Evolutionary conservation across 2,888 invertebrate genomes (phyloP).

Genomic region (Iselma pallidipennis): DNA sequence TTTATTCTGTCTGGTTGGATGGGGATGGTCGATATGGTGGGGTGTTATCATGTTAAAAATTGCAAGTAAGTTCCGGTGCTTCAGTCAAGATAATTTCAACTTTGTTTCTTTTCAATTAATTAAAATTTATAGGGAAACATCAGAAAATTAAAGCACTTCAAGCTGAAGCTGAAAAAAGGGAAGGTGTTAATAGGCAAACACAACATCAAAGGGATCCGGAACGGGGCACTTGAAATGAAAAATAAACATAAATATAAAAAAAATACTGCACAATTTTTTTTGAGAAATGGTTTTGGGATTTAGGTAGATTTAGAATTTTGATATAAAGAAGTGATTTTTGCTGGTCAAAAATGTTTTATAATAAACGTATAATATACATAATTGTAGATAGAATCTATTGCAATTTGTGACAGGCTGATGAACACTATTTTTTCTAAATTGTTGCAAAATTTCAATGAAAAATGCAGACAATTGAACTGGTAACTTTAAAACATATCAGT

Average conservation of each 20-base stretch:
- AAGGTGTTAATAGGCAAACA: neutral
- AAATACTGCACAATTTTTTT: constrained; percentile 20
- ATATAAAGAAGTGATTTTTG: constrained; percentile 39
- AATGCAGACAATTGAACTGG: constrained; percentile 4
- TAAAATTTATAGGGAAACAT: constrained; percentile 61
- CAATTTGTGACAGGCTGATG: constrained; percentile 26
- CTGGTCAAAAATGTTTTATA: constrained; percentile 43
- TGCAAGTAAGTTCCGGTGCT: constrained; percentile 71
- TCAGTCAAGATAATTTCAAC: no score
- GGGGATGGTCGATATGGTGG: constrained; percentile 99
- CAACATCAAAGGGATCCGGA: constrained; percentile 51
- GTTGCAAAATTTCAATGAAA: neutral
- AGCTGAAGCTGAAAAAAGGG: constrained; percentile 56
- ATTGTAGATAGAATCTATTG: constrained; percentile 22
- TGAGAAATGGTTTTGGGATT: constrained; percentile 7
- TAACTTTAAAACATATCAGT: constrained; percentile 3
- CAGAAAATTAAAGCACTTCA: constrained; percentile 65
- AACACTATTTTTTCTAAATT: constrained; percentile 38
- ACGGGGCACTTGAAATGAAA: constrained; percentile 51
- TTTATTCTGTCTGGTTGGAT: constrained; percentile 91
- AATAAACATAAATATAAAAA: constrained; percentile 10
- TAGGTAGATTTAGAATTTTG: constrained; percentile 11
- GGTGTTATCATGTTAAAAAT: constrained; percentile 89
- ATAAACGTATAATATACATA: constrained; percentile 33
- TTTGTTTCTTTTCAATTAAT: constrained; percentile 38